Base-by-base conservation (phyloP, 2,113 vertebrate species). In the Ictalurus punctatus region DNA sequence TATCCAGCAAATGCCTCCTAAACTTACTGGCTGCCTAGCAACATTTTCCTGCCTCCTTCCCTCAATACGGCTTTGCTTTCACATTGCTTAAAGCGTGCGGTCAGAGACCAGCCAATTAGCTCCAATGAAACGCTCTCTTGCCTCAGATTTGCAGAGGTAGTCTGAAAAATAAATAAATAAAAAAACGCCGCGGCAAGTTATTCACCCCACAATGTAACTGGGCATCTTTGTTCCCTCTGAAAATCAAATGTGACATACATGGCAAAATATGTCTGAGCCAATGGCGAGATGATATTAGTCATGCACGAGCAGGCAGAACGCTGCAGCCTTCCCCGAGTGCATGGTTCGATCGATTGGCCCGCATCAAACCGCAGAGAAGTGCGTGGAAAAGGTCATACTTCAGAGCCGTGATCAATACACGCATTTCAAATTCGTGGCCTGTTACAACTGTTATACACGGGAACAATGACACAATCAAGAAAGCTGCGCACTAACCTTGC, bases 381-480 rank as follows among this genome's bases (percentile, higher is more conserved):
- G 88, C 78, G 67, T 86, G 52, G 78, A 79, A 93, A 92, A 93
- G 92, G 91, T 93, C 92, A 93, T 30, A 79, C 89, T 85, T 82
- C 89, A 88, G 84, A 89, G 56, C 69, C 61, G 58, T 63, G 86
- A 92, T 92, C 90, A 88, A 92, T 90, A 89, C 56, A 48, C n/a
- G 21, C 74, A 84, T 79, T 88, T 40, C 54, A 23, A 67, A 91
- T 91, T 90, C 89, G 67, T 27, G 44, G 74, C 44, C 84, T 73
- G 91, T 85, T 67, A 86, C 71, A 73, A 74, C 81, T 76, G 85
- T 63, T 83, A 83, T 37, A 83, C 52, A 44, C 85, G 30, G 78
- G 4, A 80, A 58, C 83, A 48, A 65, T 9, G 83, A 52, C 16
- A 30, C 48, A 10, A 37, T 61, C 14, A 8, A 83, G 83, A 89